A percentile compares a stretch with the other conserved stretches of the same genome.
phyloP scores from a whole-genome alignment of 2,888 invertebrate genomes.

The Physocephala rufipes region DNA sequence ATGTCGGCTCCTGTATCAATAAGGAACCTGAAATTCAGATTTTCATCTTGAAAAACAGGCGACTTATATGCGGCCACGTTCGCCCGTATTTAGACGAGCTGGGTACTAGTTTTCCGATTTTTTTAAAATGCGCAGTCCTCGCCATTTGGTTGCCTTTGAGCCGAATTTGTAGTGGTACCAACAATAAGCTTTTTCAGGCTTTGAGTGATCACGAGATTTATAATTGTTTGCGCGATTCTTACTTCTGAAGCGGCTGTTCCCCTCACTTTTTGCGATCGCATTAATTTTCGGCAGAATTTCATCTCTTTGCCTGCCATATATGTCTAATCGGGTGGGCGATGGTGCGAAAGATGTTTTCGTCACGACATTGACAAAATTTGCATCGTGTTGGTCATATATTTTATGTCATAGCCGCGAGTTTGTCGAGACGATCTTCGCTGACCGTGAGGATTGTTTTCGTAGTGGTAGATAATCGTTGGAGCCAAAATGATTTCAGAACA shows the following conservation, averaged over 20 bases:
- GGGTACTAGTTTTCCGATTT: slow-evolving; percentile 7
- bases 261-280: background rate
- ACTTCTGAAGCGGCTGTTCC: background rate
- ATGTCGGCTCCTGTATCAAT: slow-evolving; percentile 1
- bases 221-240: background rate
- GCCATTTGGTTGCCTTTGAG: background rate
- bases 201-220: background rate
- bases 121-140: background rate
- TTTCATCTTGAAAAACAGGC: slow-evolving; percentile 17
- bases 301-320: background rate
- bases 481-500: background rate
- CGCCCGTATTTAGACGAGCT: slow-evolving; percentile 9
- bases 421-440: slow-evolving; percentile 4
- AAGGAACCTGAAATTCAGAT: slow-evolving; percentile 9
- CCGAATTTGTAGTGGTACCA: background rate
- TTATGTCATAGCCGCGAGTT: slow-evolving; percentile 1
- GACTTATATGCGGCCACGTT: slow-evolving; percentile 12
- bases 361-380: no score
- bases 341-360: background rate
- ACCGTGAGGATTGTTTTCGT: slow-evolving; percentile 12
- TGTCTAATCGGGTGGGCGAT: slow-evolving; percentile 11
- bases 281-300: background rate
- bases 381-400: slow-evolving; percentile 22
- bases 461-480: background rate
- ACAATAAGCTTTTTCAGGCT: background rate